phyloP scores from a whole-genome alignment of 2,888 invertebrate species.

The Nasonovia ribisnigri region DNA sequence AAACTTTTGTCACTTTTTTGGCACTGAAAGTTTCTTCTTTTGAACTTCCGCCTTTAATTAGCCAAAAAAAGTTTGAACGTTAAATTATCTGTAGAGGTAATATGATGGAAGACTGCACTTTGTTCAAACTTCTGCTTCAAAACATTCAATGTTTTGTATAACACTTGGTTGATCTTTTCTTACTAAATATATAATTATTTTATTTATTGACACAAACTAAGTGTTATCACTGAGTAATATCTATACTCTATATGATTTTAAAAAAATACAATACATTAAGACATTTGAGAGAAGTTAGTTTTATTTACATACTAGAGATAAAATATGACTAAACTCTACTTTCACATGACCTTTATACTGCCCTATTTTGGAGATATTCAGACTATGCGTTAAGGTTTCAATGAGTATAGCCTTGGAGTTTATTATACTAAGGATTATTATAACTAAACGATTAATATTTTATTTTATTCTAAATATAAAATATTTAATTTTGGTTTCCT shows the following conservation, averaged over 20 bases:
- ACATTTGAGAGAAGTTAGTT: neutral
- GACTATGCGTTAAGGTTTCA: neutral
- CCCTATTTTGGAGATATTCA: neutral
- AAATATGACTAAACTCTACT: neutral
- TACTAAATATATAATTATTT: neutral
- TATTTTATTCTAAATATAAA: neutral
- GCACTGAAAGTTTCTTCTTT: conserved; percentile 24
- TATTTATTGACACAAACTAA: conserved; percentile 25
- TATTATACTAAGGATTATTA: neutral
- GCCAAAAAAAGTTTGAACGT: conserved; percentile 47
- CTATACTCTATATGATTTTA: neutral
- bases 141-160: conserved; percentile 19
- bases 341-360: neutral
- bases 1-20: conserved; percentile 26
- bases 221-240: neutral
- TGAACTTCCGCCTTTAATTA: conserved; percentile 51
- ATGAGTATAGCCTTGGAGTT: neutral
- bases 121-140: conserved; percentile 25
- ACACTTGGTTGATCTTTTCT: neutral
- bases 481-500: neutral
- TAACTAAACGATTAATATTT: neutral
- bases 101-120: conserved; percentile 30
- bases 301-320: neutral
- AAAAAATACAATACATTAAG: neutral
- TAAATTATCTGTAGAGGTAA: conserved; percentile 11